These are phyloP conservation scores for Sebastes trivittatus DNA, from an alignment of 2,797 vertebrate species.

Conservation along the genomic window DNA sequence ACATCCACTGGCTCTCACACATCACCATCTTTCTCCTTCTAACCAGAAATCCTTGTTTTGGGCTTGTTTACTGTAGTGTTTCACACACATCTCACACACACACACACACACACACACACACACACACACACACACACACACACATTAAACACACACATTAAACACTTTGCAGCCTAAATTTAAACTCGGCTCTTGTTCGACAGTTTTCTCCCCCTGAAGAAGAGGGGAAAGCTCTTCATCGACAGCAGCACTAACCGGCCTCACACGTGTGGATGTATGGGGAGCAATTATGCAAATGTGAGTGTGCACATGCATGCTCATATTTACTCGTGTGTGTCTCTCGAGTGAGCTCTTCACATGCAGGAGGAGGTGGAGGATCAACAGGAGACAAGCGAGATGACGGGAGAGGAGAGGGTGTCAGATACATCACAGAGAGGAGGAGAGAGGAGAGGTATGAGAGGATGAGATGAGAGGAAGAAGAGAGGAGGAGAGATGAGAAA, in stretches of 20 bases:
- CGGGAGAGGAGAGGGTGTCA: background rate
- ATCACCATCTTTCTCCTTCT: background rate
- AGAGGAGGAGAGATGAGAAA: conserved; percentile 5
- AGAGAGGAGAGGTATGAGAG: background rate
- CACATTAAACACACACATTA: too few species aligned
- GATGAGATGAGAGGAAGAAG: background rate
- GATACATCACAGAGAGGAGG: conserved; percentile 1
- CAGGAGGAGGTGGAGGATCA: background rate
- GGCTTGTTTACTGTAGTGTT: background rate
- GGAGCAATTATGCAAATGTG: conserved; percentile 17
- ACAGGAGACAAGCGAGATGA: background rate
- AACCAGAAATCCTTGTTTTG: background rate
- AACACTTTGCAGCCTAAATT: background rate
- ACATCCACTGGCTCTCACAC: background rate
- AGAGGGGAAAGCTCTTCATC: conserved; percentile 2
- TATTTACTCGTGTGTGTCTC: conserved; percentile 13
- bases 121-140: too few species aligned
- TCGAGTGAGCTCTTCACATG: background rate
- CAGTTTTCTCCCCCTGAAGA: background rate
- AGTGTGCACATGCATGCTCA: conserved; percentile 24
- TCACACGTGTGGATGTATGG: background rate
- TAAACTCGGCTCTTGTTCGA: background rate
- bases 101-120: too few species aligned
- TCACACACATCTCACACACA: background rate
- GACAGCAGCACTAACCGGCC: background rate